These are phyloP conservation scores for Trematomus loennbergii DNA, from an alignment of 2,113 vertebrate species.

Conservation along the genomic window DNA sequence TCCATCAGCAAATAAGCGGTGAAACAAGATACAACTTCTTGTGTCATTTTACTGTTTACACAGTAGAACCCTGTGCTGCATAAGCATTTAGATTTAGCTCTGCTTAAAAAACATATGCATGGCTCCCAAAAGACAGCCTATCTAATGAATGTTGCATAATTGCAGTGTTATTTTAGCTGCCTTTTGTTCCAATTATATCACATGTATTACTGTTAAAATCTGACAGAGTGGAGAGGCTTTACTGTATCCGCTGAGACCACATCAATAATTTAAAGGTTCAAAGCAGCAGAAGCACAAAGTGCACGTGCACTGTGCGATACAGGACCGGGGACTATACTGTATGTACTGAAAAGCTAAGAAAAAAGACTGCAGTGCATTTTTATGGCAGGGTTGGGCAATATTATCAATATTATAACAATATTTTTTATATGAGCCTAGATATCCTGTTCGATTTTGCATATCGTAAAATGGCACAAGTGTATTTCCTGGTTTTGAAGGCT, in stretches of 20 bases:
- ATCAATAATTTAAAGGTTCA: slow-evolving; percentile 88
- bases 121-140: background rate
- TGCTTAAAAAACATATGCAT: slow-evolving; percentile 18
- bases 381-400: background rate
- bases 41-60: slow-evolving; percentile 62
- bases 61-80: slow-evolving; percentile 66
- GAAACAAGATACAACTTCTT: slow-evolving; percentile 69
- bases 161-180: slow-evolving; percentile 1
- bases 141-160: slow-evolving; percentile 19
- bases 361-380: slow-evolving; percentile 7
- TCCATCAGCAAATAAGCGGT: slow-evolving; percentile 64
- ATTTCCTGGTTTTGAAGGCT: too few species aligned
- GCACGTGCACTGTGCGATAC: slow-evolving; percentile 26
- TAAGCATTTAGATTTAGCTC: slow-evolving; percentile 72
- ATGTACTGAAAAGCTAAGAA: background rate
- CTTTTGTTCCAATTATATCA: slow-evolving; percentile 80
- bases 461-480: too few species aligned
- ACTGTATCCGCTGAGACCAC: slow-evolving; percentile 79
- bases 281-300: slow-evolving; percentile 81
- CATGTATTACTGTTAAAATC: slow-evolving; percentile 48
- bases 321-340: background rate
- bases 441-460: too few species aligned
- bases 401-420: too few species aligned
- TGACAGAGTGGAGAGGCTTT: slow-evolving; percentile 36
- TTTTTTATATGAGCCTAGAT: too few species aligned